Percentiles rank a stretch among this genome's conserved stretches.
Conservation (phyloP, 2,888 invertebrate species). For the Cantharis rufa region DNA sequence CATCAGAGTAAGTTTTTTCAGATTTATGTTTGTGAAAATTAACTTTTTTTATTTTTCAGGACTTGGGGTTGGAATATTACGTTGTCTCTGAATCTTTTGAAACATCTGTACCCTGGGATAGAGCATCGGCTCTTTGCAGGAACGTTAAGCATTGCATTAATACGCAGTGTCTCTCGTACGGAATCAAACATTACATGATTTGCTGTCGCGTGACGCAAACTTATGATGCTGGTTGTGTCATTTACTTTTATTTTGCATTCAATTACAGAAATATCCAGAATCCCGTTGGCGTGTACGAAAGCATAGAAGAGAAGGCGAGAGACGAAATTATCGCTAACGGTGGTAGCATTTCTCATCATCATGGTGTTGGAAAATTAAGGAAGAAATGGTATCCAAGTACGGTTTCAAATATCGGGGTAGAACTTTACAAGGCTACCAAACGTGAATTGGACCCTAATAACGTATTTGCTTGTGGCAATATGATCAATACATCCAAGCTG, state of each 20-base stretch:
- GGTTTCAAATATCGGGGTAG: constrained; percentile 80
- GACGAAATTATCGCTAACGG: constrained; percentile 90
- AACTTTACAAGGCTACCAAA: constrained; percentile 82
- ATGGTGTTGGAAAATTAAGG: constrained; percentile 93
- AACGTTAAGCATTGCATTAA: constrained; percentile 86
- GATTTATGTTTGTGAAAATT: neutral
- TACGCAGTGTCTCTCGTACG: constrained; percentile 63
- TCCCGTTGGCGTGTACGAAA: constrained; percentile 85
- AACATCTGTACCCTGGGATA: constrained; percentile 97
- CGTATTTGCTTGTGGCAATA: constrained; percentile 88
- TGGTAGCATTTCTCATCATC: constrained; percentile 94
- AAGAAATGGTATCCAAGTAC: constrained; percentile 85
- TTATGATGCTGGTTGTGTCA: constrained; percentile 95
- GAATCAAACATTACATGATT: constrained; percentile 67
- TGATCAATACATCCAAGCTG: constrained; percentile 55
- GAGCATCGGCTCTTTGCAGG: constrained; percentile 77
- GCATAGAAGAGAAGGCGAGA: constrained; percentile 85
- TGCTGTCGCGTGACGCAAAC: constrained; percentile 93
- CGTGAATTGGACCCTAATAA: constrained; percentile 89
- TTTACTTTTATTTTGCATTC: constrained; percentile 67
- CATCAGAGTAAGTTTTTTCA: constrained; percentile 73
- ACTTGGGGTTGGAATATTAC: constrained; percentile 84
- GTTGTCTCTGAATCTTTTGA: constrained; percentile 97
- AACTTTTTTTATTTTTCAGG: constrained; percentile 62
- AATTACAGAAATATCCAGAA: constrained; percentile 65